phyloP scores from a whole-genome alignment of 2,888 invertebrate species.

The Odontomyia ornata region DNA sequence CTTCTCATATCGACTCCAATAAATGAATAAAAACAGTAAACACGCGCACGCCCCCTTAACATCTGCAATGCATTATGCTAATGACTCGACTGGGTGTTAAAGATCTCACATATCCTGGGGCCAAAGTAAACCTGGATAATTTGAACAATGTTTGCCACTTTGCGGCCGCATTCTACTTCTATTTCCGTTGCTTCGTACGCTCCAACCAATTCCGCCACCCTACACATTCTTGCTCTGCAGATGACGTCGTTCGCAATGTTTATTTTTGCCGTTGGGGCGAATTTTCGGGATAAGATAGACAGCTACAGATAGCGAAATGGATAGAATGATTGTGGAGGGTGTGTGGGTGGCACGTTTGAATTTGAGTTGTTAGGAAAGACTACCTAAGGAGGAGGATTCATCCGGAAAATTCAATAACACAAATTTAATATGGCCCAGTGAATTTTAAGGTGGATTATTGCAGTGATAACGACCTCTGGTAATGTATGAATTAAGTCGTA shows the following conservation, averaged over 20 bases:
- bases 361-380: not conserved
- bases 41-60: not conserved
- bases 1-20: not conserved
- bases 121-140: conserved; percentile 17
- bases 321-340: too few species aligned
- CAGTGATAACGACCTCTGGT: not conserved
- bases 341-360: conserved; percentile 15
- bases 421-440: not conserved
- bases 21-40: too few species aligned
- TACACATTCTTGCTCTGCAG: not conserved
- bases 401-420: conserved; percentile 44
- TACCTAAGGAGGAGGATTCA: conserved; percentile 39
- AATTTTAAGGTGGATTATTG: not conserved
- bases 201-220: not conserved
- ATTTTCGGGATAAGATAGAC: not conserved
- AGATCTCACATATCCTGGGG: conserved; percentile 24
- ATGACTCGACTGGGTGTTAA: conserved; percentile 1
- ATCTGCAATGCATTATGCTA: conserved; percentile 37
- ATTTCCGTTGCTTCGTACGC: not conserved
- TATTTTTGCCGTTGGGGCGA: conserved; percentile 37
- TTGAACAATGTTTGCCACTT: conserved; percentile 40
- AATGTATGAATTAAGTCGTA: conserved; percentile 38
- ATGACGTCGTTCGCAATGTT: conserved; percentile 33
- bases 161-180: conserved; percentile 25
- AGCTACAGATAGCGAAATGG: too few species aligned